A percentile compares a stretch with the other conserved stretches of the same genome.
These are phyloP conservation scores for Semicossyphus pulcher DNA, from an alignment of 2,113 vertebrate genomes.

Conservation along the genomic window DNA sequence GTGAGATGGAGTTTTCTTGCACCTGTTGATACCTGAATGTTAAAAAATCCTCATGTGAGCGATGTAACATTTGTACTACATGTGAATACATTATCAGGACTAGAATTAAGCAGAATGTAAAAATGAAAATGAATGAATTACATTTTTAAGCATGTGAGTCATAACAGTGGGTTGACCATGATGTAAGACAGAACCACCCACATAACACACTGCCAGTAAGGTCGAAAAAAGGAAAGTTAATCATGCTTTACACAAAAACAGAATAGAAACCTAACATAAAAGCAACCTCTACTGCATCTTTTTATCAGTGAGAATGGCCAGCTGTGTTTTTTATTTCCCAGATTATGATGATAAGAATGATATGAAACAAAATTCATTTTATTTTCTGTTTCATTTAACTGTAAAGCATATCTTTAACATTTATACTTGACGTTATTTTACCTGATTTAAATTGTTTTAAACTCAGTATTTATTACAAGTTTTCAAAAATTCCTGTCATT, in stretches of 20 bases:
- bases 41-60: no score
- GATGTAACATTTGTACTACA: background rate
- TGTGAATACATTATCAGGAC: background rate
- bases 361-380: no score
- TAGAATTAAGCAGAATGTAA: background rate
- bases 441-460: no score
- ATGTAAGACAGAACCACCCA: accelerated
- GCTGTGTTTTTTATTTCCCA: background rate
- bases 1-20: conserved; percentile 69
- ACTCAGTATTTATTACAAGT: no score
- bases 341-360: background rate
- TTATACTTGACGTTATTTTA: no score
- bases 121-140: background rate
- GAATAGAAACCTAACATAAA: background rate
- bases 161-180: background rate
- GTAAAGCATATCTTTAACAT: no score
- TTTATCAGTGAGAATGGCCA: background rate
- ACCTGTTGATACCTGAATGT: no score
- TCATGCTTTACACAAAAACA: background rate
- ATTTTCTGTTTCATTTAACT: no score
- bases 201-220: no score
- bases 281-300: background rate
- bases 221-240: background rate
- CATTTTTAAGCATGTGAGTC: no score
- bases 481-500: no score